Evolutionary conservation across 2,797 vertebrate genomes (phyloP).

Genomic region (Synaphobranchus kaupii): DNA sequence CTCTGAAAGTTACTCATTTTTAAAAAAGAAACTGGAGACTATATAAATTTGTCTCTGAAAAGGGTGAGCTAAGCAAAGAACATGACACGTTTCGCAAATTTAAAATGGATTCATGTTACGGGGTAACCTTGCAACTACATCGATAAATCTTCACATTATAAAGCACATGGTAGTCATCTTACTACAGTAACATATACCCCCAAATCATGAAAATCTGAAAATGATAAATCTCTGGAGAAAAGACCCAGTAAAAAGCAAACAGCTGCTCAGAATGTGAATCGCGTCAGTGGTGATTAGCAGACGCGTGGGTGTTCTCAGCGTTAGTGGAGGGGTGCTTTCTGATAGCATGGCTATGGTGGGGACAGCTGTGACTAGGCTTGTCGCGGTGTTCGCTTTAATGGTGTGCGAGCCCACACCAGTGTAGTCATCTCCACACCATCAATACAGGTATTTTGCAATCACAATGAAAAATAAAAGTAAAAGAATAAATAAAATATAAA

Average conservation of each 20-base stretch:
- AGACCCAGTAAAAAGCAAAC: background rate
- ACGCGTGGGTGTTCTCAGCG: background rate
- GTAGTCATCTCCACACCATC: too few relatives aligned
- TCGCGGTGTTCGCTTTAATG: too few relatives aligned
- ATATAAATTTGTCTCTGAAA: background rate
- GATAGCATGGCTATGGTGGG: background rate
- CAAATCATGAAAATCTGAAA: background rate
- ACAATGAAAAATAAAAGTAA: too few relatives aligned
- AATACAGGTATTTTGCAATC: too few relatives aligned
- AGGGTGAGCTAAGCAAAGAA: background rate
- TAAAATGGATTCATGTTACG: background rate
- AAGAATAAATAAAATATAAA: too few relatives aligned
- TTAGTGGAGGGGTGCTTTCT: background rate
- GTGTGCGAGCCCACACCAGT: too few relatives aligned
- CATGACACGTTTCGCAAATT: background rate
- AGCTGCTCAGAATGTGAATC: background rate
- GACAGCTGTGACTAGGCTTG: background rate
- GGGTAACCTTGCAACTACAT: background rate
- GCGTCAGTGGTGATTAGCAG: constrained; percentile 21
- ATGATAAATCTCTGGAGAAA: background rate
- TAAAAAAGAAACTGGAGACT: background rate
- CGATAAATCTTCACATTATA: background rate
- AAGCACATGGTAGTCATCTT: too few relatives aligned
- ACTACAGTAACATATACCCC: too few relatives aligned
- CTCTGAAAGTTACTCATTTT: background rate